Base-by-base conservation (phyloP, 2,888 invertebrate species). In the Protodeltote pygarga region DNA sequence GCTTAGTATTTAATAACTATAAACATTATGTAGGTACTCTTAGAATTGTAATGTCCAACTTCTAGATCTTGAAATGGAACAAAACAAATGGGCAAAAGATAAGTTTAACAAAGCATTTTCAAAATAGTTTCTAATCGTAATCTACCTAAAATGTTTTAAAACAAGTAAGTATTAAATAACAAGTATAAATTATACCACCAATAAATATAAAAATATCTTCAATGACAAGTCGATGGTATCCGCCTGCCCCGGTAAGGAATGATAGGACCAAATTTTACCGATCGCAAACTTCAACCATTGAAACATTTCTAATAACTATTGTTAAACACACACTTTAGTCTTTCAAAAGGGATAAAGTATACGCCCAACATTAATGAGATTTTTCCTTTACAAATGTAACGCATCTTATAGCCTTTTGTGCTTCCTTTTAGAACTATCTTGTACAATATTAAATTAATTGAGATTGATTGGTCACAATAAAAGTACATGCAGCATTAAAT, bases 241-340 rank as follows among this genome's bases (percentile, higher is more conserved):
- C 55, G 45, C 61, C 73, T 76, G 90, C 89, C 93, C 89, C 90
- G 92, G 93, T 91, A 93, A 93, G 93, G 94, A 93, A 94, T 93
- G 93, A 93, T 93, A 93, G 85, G 92, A 92, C 92, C 93, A 93
- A 93, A 89, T 87, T 93, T 91, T 93, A 93, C 93, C 93, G 85
- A 81, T 93, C 92, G 92, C 93, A 87, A 83, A 77, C 49, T 54
- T 76, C 60, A 46, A 65, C 83, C 69, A 73, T 65, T 77, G 55
- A 71, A 71, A 66, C 51, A 60, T 63, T 66, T 63, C 68, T 65
- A 65, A 65, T 63, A 66, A 68, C 58, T 73, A 70, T 70, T 76
- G 74, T 78, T 79, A 77, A n/a, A 74, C 75, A 79, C 80, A 84
- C 81, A 76, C 77, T 84, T 84, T 81, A 81, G 79, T 79, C 80